Evolutionary conservation across 2,113 vertebrate genomes (phyloP).

Genomic region (Strix aluco): DNA sequence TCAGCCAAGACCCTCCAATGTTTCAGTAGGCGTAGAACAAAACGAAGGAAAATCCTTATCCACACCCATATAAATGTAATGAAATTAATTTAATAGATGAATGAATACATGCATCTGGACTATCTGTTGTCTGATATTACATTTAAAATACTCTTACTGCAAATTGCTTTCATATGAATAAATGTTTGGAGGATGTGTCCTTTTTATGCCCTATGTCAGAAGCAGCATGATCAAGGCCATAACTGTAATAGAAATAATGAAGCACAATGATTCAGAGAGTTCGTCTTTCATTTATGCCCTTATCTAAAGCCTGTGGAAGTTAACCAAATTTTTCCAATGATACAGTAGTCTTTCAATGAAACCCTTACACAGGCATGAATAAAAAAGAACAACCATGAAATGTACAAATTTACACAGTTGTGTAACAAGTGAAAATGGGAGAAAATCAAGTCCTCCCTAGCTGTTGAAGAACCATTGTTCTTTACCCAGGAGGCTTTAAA

Average conservation of each 20-base stretch:
- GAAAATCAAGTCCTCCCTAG: neutral
- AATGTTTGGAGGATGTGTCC: neutral
- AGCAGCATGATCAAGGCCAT: neutral
- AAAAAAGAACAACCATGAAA: neutral
- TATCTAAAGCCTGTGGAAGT: conserved; percentile 3
- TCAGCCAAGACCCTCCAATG: neutral
- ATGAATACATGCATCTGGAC: neutral
- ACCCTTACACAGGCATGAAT: neutral
- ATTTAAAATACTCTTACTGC: neutral
- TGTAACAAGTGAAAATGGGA: neutral
- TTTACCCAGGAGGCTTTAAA: neutral
- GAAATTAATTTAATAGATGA: conserved; percentile 7
- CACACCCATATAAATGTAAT: neutral
- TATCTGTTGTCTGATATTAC: neutral
- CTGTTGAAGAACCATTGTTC: neutral
- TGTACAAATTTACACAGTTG: neutral
- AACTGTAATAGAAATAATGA: conserved; percentile 11
- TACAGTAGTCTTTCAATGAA: neutral
- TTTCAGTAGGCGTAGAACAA: neutral
- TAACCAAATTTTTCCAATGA: neutral
- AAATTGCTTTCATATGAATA: conserved; percentile 22
- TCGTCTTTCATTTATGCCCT: neutral
- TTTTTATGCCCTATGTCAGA: neutral
- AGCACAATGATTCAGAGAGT: neutral
- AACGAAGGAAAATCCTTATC: neutral